phyloP scores from a whole-genome alignment of 2,797 vertebrate species.

The Kryptopterus vitreolus region DNA sequence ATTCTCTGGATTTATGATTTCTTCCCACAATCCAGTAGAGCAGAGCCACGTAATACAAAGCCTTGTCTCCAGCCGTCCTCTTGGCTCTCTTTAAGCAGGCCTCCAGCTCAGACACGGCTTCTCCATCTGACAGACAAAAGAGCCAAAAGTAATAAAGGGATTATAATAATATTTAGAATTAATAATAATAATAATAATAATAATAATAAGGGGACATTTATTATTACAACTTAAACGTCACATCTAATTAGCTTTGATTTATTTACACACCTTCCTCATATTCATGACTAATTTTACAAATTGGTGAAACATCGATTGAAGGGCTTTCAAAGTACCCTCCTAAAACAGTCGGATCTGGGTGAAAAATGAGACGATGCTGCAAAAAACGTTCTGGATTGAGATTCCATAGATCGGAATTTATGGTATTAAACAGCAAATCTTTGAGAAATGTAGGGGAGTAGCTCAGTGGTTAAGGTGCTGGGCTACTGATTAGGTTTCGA shows the following conservation, averaged over 20 bases:
- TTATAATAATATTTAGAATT: no score
- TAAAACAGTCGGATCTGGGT: no score
- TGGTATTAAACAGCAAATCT: not conserved
- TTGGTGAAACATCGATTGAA: not conserved
- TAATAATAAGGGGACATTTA: not conserved
- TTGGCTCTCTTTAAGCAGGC: conserved; percentile 62
- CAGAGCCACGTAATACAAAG: conserved; percentile 63
- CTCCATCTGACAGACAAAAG: conserved; percentile 55
- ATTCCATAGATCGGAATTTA: not conserved
- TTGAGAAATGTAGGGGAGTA: not conserved
- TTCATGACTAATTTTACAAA: not conserved
- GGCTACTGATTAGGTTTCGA: no score
- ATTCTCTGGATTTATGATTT: conserved; percentile 66
- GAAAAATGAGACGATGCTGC: not conserved
- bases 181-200: no score
- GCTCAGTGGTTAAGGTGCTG: not conserved
- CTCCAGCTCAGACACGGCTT: conserved; percentile 65
- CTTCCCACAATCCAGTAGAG: conserved; percentile 67
- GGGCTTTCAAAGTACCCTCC: not conserved
- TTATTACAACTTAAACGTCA: not conserved
- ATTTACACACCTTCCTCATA: not conserved
- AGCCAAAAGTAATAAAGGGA: not conserved
- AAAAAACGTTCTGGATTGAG: not conserved
- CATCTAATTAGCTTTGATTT: no score
- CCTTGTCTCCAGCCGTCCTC: conserved; percentile 46